Evolutionary conservation across 2,888 invertebrate genomes (phyloP).

Genomic region (Mythimna impura): DNA sequence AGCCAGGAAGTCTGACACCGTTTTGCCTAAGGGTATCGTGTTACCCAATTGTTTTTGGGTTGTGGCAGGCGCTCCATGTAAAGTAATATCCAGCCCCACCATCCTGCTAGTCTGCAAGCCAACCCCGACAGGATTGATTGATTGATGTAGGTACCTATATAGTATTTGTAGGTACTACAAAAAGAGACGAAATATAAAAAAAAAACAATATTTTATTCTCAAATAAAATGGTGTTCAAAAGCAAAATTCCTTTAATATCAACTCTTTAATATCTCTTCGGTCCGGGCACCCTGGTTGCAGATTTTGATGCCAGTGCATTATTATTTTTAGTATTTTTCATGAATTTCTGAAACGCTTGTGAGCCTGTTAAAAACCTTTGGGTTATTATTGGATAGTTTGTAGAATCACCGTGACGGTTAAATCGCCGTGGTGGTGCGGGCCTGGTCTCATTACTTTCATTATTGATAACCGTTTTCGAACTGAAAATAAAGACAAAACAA

Average conservation of each 20-base stretch:
- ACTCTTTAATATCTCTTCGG: slow-evolving; percentile 36
- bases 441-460: slow-evolving; percentile 26
- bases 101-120: too few relatives aligned
- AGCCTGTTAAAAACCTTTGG: slow-evolving; percentile 79
- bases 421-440: background rate
- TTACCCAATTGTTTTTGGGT: too few relatives aligned
- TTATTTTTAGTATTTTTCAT: slow-evolving; percentile 73
- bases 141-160: too few relatives aligned
- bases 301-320: slow-evolving; percentile 59
- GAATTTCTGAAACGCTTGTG: slow-evolving; percentile 81
- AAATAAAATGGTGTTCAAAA: slow-evolving; percentile 62
- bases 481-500: slow-evolving; percentile 51
- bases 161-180: too few relatives aligned
- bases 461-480: slow-evolving; percentile 62
- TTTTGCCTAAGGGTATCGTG: too few relatives aligned
- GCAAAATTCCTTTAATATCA: slow-evolving; percentile 65
- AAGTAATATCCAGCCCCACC: too few relatives aligned
- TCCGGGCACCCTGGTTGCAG: slow-evolving; percentile 36
- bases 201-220: slow-evolving; percentile 51
- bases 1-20: too few relatives aligned
- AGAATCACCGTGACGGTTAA: slow-evolving; percentile 1
- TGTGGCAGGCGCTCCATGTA: too few relatives aligned
- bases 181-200: slow-evolving; percentile 1
- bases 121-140: too few relatives aligned
- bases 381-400: slow-evolving; percentile 59